Percentiles rank a stretch among this genome's conserved stretches.
Conservation (phyloP, 2,888 invertebrate species). For the Labia minor region DNA sequence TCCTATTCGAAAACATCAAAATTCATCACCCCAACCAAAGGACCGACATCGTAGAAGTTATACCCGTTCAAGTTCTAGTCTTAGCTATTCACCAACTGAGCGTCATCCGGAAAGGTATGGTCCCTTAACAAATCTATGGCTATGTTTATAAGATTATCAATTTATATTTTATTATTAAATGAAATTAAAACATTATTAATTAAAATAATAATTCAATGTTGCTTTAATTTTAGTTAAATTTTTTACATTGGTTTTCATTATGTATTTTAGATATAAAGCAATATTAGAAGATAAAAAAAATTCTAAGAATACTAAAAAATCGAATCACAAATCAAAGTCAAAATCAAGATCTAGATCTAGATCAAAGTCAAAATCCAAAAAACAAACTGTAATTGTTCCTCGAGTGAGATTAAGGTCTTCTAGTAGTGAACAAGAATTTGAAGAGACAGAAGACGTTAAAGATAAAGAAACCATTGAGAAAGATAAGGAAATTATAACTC, state of each 20-base stretch:
- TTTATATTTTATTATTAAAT: no score
- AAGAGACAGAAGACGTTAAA: slow-evolving; percentile 43
- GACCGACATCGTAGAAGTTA: background rate
- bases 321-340: slow-evolving; percentile 21
- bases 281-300: slow-evolving; percentile 31
- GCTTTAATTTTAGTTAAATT: no score
- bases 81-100: slow-evolving; percentile 59
- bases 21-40: slow-evolving; percentile 16
- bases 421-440: slow-evolving; percentile 38
- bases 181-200: no score
- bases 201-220: no score
- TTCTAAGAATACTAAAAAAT: background rate
- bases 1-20: background rate
- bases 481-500: slow-evolving; percentile 54
- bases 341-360: slow-evolving; percentile 27
- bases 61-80: slow-evolving; percentile 33
- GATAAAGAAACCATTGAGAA: slow-evolving; percentile 47
- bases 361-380: slow-evolving; percentile 37
- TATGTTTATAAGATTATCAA: background rate
- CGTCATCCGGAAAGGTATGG: slow-evolving; percentile 58
- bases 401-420: slow-evolving; percentile 34
- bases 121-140: no score
- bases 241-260: no score
- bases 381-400: slow-evolving; percentile 42
- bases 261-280: slow-evolving; percentile 33